Base-by-base conservation (phyloP, 2,797 vertebrate genomes). In the Ceyx erithaca region DNA sequence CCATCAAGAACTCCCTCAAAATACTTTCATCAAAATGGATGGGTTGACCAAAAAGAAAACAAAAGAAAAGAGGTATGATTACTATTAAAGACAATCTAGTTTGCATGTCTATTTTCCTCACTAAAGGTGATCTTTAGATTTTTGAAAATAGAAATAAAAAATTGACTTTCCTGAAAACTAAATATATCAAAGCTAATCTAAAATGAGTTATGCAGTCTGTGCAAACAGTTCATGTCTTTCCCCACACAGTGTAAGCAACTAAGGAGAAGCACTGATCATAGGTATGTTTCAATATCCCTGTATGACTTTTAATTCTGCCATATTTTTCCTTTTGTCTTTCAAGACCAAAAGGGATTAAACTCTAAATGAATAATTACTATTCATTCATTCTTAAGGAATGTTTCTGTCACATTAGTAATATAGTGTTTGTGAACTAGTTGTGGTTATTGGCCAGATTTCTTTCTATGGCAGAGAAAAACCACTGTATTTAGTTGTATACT, bases 11-110 rank as follows among this genome's bases (percentile, higher is more conserved):
- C 96, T 94, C 97, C 97, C 96, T 97, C 97, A 97, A 96, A 96
- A 97, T 94, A 97, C 98, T 98, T 98, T 97, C 96, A 97, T 94
- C 96, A 97, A 95, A 97, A 97, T 9, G 93, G 83, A 80, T 95
- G 95, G 72, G 92, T 94, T 78, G 95, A 86, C 93, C 94, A 96
- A 93, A 96, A 96, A 96, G 88, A 93, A 93, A 95, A 94, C 85
- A 94, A 95, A 92, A 91, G 87, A 95, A 93, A 96, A 95, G 40
- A 95, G 51, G 73, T 4, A 28, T 91, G 87, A 96, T 95, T 97
- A 96, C 80, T 45, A 95, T 90, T 80, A 89, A 69, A 83, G 33
- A 92, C 82, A 94, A 86, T 63, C 66, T 88, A 59, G n/a, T 76
- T 62, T 76, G 16, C 77, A 69, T 17, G n/a, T 84, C 85, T 95